Conservation (phyloP, 1,140 invertebrate species). For the Gryon sp. region DNA sequence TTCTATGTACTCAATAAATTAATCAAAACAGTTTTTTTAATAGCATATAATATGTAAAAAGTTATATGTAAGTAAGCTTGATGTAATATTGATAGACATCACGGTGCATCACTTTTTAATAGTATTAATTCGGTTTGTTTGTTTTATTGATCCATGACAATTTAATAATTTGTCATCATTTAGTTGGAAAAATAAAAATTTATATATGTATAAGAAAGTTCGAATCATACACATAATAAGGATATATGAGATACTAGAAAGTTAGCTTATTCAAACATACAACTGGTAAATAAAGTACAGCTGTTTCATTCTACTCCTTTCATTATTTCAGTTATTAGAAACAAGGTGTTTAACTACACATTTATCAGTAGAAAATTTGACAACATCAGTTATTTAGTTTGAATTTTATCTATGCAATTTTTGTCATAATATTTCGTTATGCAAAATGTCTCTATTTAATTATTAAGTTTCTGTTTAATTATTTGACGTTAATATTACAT, state of each 20-base stretch:
- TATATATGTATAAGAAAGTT: slow-evolving; percentile 11
- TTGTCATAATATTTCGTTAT: too few species aligned
- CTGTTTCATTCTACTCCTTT: slow-evolving; percentile 27
- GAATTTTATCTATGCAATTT: too few species aligned
- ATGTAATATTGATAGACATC: too few species aligned
- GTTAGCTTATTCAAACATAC: slow-evolving; percentile 25
- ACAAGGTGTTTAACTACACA: slow-evolving; percentile 12
- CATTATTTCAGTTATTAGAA: slow-evolving; percentile 24
- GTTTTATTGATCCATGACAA: slow-evolving; percentile 9
- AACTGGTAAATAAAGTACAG: slow-evolving; percentile 28
- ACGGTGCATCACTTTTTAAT: not conserved
- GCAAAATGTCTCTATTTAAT: too few species aligned
- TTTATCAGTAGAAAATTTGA: too few species aligned
- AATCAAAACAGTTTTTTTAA: not conserved
- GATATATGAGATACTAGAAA: slow-evolving; percentile 29
- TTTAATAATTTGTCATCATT: slow-evolving; percentile 16
- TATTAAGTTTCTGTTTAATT: too few species aligned
- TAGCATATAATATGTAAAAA: too few species aligned
- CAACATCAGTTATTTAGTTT: too few species aligned
- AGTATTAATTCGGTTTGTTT: not conserved
- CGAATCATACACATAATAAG: slow-evolving; percentile 14
- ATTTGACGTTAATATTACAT: too few species aligned
- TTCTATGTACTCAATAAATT: not conserved
- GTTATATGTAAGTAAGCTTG: too few species aligned
- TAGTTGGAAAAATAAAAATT: slow-evolving; percentile 12